Conservation (phyloP, 1,140 invertebrate species). For the Papilio xuthus region DNA sequence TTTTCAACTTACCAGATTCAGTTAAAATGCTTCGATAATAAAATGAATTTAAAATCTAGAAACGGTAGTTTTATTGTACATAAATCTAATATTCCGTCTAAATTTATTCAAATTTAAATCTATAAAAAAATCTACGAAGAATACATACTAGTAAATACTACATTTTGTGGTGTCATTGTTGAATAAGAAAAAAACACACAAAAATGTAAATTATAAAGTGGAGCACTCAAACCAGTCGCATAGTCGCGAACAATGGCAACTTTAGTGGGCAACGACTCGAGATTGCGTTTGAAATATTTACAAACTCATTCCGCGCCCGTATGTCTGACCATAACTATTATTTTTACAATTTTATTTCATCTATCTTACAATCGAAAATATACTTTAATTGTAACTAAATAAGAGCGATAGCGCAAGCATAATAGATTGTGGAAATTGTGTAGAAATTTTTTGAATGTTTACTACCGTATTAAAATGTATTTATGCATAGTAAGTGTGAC, state of each 20-base stretch:
- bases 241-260: slow-evolving; percentile 62
- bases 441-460: slow-evolving; percentile 47
- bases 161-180: slow-evolving; percentile 35
- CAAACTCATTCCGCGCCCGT: slow-evolving; percentile 63
- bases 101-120: slow-evolving; percentile 30
- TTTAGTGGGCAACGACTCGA: slow-evolving; percentile 65
- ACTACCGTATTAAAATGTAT: slow-evolving; percentile 52
- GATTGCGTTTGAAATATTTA: slow-evolving; percentile 77
- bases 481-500: slow-evolving; percentile 59
- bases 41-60: slow-evolving; percentile 16
- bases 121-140: slow-evolving; percentile 16
- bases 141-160: slow-evolving; percentile 33
- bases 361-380: slow-evolving; percentile 36
- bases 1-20: slow-evolving; percentile 7
- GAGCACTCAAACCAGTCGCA: slow-evolving; percentile 44
- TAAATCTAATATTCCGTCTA: slow-evolving; percentile 12
- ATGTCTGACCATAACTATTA: slow-evolving; percentile 53
- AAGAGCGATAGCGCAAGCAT: slow-evolving; percentile 19
- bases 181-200: slow-evolving; percentile 32
- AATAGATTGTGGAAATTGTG: slow-evolving; percentile 25
- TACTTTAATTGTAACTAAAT: slow-evolving; percentile 24
- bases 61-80: slow-evolving; percentile 34
- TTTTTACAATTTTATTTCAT: slow-evolving; percentile 38
- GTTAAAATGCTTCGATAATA: slow-evolving; percentile 1
- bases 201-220: slow-evolving; percentile 40